These are phyloP conservation scores for Geopemphigus sp. DNA, from an alignment of 1,140 invertebrate species.

Conservation along the genomic window DNA sequence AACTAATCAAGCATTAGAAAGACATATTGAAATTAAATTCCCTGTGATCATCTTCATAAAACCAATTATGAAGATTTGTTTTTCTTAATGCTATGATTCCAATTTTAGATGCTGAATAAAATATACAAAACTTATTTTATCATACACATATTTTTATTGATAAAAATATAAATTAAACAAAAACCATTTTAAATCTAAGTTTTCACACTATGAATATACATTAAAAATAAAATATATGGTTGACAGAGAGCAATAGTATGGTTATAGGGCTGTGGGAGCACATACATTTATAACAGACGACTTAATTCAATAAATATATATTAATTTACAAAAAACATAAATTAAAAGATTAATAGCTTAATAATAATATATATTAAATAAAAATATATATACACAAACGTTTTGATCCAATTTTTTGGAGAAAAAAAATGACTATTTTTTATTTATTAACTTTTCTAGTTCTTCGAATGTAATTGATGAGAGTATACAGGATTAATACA, in stretches of 20 bases:
- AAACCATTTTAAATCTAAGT: slow-evolving; percentile 22
- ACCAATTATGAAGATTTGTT: too few species aligned
- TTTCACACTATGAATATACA: neutral
- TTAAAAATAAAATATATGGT: slow-evolving; percentile 22
- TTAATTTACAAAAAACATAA: slow-evolving; percentile 7
- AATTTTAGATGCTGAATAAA: neutral
- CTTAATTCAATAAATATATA: slow-evolving; percentile 25
- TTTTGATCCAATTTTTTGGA: neutral
- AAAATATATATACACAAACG: too few species aligned
- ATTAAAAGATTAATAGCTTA: slow-evolving; percentile 18
- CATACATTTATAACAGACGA: slow-evolving; percentile 19
- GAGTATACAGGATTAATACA: neutral
- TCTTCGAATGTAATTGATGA: neutral
- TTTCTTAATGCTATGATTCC: too few species aligned
- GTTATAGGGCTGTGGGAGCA: neutral
- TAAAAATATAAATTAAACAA: slow-evolving; percentile 29
- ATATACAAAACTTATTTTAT: neutral
- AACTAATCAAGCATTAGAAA: too few species aligned
- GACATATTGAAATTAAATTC: too few species aligned
- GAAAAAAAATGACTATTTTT: neutral
- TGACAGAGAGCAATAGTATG: slow-evolving; percentile 1
- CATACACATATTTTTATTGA: slow-evolving; percentile 12
- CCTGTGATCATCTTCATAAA: too few species aligned
- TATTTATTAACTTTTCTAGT: neutral
- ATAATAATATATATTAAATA: neutral